Base-by-base conservation (phyloP, 1,140 invertebrate species). In the Lasioglossum baleicum region DNA sequence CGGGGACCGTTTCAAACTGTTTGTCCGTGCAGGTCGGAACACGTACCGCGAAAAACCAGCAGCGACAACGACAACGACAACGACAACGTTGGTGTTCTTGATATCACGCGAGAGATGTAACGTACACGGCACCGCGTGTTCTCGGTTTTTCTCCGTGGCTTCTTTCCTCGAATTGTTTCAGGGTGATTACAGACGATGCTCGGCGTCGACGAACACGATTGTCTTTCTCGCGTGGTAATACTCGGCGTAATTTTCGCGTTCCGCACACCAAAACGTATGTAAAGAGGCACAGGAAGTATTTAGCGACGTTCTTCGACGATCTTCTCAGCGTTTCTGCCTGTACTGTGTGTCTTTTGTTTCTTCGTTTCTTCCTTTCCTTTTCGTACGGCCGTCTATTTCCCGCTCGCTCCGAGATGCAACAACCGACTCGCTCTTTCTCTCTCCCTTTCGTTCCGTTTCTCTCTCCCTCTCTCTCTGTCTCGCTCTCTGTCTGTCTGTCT, bases 271-370 rank as follows among this genome's bases (percentile, higher is more conserved):
- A 74, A 60, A 51, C 51, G 61, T 56, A n/a, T n/a, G 35, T 35
- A 74, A 75, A 67, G 42, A 56, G 64, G 65, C 78, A 80, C 77
- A 75, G 63, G 51, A 56, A 51, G 71, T 44, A 67, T 80, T 80
- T 58, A 17, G 44, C 64, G 71, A 75, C 53, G 51, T 75, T 74
- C 78, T 80, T 42, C n/a, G 64, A 77, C 67, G 76, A 68, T 72
- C 72, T 77, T 74, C 53, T 31, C 20, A 74, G 72, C 78, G 78
- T 63, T 87, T 75, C 68, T 51, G 69, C 60, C 81, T 10, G 42
- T 42, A 64, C 61, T 69, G 35, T n/a, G n/a, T n/a, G n/a, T 85
- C 78, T 80, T 72, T 81, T 67, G 85, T 71, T 88, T 75, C 63
- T 79, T 77, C 75, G 31, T 82, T 70, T 85, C 82, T 42, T 66